Base-by-base conservation (phyloP, 2,113 vertebrate genomes). In the Bungarus multicinctus region DNA sequence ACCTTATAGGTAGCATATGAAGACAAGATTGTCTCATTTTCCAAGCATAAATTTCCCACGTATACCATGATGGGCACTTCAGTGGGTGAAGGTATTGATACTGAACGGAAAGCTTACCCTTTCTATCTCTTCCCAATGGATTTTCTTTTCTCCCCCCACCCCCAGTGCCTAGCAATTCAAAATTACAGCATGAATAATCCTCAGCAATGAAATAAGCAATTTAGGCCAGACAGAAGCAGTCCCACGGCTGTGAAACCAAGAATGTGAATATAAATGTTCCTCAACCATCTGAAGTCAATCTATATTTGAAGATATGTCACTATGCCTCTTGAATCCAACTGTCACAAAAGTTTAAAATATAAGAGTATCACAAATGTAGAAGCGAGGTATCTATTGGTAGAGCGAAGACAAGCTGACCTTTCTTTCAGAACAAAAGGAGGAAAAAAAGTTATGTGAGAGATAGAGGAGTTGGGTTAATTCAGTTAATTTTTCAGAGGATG, bases 401-500 rank as follows among this genome's bases (percentile, higher is more conserved):
- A 10, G 64, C 74, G 57, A 91, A 95, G 45, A 69, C 90, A 85
- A 93, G 92, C 90, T 94, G 94, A 93, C 92, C 85, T n/a, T 0
- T 91, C 89, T 95, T 87, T 89, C 91, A 45, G 92, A 93, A 93
- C 90, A 95, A 85, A 81, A 95, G 89, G 57, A 16, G 22, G 39
- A 25, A 53, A 64, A 87, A 27, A 81, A 81, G 55, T 69, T 58
- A 85, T 57, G 4, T 91, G 87, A 91, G 89, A 90, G 87, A 64
- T 85, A 0, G 69, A 88, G 12, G 91, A 9, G 89, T 93, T 81
- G 87, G 57, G 94, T 96, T 95, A 89, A 95, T 94, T 95, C 16
- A 50, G 57, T 94, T 93, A 93, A 89, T 95, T 96, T 96, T 92
- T 95, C 93, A 87, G 94, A 93, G 90, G 54, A 2, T 87, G 55